These are phyloP conservation scores for Papilio dardanus DNA, from an alignment of 1,140 invertebrate species.

Conservation along the genomic window DNA sequence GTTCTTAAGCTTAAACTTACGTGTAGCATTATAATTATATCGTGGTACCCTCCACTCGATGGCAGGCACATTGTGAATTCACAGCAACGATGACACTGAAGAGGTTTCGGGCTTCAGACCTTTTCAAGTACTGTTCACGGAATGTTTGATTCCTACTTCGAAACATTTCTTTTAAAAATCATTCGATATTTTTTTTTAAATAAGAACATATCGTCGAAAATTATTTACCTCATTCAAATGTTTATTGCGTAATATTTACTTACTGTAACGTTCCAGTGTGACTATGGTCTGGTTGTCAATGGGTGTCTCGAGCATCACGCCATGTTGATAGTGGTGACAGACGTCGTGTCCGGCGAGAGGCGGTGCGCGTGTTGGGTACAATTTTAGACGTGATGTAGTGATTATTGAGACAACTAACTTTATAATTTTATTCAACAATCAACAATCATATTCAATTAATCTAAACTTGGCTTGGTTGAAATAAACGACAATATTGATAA, in stretches of 20 bases:
- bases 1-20: background rate
- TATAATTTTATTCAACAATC: too few relatives aligned
- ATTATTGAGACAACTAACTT: too few relatives aligned
- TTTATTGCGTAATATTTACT: background rate
- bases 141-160: slow-evolving; percentile 36
- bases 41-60: slow-evolving; percentile 34
- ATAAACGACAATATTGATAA: too few relatives aligned
- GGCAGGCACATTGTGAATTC: slow-evolving; percentile 57
- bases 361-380: too few relatives aligned
- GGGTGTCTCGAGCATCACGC: too few relatives aligned
- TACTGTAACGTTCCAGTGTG: too few relatives aligned
- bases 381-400: too few relatives aligned
- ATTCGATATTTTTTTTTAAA: background rate
- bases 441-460: too few relatives aligned
- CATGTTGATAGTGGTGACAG: too few relatives aligned
- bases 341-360: too few relatives aligned
- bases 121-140: slow-evolving; percentile 52
- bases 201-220: background rate
- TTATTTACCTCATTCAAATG: background rate
- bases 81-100: slow-evolving; percentile 45
- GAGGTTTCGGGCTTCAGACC: slow-evolving; percentile 48
- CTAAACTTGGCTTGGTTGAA: too few relatives aligned
- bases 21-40: slow-evolving; percentile 8
- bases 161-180: slow-evolving; percentile 26
- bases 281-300: too few relatives aligned